These are phyloP conservation scores for Rhipidura dahli DNA, from an alignment of 2,113 vertebrate species.

Conservation along the genomic window DNA sequence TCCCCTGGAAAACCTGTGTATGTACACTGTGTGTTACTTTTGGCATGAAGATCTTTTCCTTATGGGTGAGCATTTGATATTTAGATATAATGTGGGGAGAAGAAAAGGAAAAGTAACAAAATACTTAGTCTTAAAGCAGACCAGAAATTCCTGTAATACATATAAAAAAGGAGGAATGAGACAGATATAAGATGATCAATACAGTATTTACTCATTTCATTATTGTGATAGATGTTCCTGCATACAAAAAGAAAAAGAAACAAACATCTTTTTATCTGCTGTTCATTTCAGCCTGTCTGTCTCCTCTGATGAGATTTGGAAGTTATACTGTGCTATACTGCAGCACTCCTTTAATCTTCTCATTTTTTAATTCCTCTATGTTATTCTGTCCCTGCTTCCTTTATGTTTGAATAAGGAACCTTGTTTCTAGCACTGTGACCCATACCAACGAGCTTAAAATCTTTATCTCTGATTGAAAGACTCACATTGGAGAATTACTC, in stretches of 20 bases:
- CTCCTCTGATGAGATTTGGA: not conserved
- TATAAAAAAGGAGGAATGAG: not conserved
- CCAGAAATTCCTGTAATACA: not conserved
- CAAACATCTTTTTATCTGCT: not conserved
- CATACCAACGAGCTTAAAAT: not conserved
- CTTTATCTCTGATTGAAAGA: not conserved
- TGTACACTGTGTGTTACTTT: not conserved
- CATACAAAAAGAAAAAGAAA: not conserved
- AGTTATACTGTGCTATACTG: not conserved
- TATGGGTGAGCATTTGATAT: not conserved
- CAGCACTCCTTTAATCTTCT: not conserved
- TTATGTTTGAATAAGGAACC: not conserved
- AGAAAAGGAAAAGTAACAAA: not conserved
- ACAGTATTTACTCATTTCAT: not conserved
- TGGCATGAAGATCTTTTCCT: not conserved
- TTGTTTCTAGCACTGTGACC: not conserved
- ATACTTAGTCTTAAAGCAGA: not conserved
- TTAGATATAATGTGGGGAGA: not conserved
- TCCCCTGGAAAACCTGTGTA: not conserved
- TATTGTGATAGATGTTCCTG: not conserved
- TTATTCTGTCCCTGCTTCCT: not conserved
- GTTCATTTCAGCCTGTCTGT: not conserved
- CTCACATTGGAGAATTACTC: not conserved
- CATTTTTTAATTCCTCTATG: not conserved
- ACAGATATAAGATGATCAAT: not conserved